Conservation (phyloP, 2,888 invertebrate genomes). For the Nymphalis polychloros region DNA sequence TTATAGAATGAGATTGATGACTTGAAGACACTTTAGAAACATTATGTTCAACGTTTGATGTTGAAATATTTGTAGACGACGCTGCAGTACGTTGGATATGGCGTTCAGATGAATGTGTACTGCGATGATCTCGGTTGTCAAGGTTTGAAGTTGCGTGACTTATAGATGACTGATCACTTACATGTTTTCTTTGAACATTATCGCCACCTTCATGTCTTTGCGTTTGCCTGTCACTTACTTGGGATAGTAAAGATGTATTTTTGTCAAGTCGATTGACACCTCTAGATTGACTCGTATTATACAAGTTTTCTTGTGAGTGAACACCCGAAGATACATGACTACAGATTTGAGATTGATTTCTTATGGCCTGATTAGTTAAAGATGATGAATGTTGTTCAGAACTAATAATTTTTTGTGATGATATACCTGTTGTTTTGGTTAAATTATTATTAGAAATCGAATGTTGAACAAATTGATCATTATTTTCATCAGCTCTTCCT, state of each 20-base stretch:
- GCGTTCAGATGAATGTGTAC: conserved; percentile 20
- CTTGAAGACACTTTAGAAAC: conserved; percentile 50
- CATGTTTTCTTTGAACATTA: conserved; percentile 25
- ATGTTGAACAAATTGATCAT: conserved; percentile 34
- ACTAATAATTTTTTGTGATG: conserved; percentile 52
- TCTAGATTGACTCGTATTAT: conserved; percentile 46
- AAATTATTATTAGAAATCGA: conserved; percentile 33
- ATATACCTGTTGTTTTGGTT: conserved; percentile 39
- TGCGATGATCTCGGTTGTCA: conserved; percentile 21
- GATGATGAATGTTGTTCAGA: conserved; percentile 50
- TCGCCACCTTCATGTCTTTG: conserved; percentile 30
- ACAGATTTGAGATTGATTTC: conserved; percentile 40
- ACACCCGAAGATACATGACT: conserved; percentile 44
- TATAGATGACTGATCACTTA: conserved; percentile 18
- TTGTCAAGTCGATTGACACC: conserved; percentile 38
- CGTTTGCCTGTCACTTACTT: conserved; percentile 26
- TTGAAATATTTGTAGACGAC: conserved; percentile 27
- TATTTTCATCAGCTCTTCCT: conserved; percentile 37
- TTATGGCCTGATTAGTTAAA: conserved; percentile 47
- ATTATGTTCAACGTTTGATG: conserved; percentile 46
- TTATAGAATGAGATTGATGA: conserved; percentile 60
- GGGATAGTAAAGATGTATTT: conserved; percentile 24
- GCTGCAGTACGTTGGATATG: conserved; percentile 25
- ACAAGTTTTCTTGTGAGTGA: conserved; percentile 45
- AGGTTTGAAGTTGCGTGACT: conserved; percentile 23